Conservation (phyloP, 2,888 invertebrate genomes). For the Oscheius sp. region DNA sequence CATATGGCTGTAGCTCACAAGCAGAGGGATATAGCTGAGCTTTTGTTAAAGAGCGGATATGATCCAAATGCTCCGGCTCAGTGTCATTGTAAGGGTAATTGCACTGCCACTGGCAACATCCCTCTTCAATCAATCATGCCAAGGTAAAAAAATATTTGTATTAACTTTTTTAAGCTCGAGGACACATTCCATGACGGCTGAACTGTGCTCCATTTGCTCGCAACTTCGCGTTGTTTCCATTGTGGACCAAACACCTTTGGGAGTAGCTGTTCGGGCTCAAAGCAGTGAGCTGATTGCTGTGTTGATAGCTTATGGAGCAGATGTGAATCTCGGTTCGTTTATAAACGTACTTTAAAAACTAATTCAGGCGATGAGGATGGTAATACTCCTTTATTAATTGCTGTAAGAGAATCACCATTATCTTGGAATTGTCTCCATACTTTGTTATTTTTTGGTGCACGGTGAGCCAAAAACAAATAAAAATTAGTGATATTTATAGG, state of each 20-base stretch:
- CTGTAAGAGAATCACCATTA: slow-evolving; percentile 75
- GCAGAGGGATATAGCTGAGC: slow-evolving; percentile 72
- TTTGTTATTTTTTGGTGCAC: slow-evolving; percentile 67
- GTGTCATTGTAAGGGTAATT: slow-evolving; percentile 68
- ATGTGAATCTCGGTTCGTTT: slow-evolving; percentile 71
- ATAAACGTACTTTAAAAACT: background rate
- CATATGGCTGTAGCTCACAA: slow-evolving; percentile 76
- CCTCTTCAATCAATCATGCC: slow-evolving; percentile 62
- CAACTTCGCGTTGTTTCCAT: slow-evolving; percentile 73
- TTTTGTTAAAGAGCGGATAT: slow-evolving; percentile 73
- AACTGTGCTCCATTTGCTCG: slow-evolving; percentile 73
- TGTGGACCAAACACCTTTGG: slow-evolving; percentile 75
- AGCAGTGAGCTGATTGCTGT: slow-evolving; percentile 75
- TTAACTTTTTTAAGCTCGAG: slow-evolving; percentile 30
- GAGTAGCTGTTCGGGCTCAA: slow-evolving; percentile 75
- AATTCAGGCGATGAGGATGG: slow-evolving; percentile 73
- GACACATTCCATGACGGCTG: slow-evolving; percentile 65
- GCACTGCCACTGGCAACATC: slow-evolving; percentile 65
- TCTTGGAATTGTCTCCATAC: slow-evolving; percentile 73
- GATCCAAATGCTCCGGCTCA: slow-evolving; percentile 76
- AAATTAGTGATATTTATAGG: slow-evolving; percentile 36
- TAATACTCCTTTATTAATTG: slow-evolving; percentile 76
- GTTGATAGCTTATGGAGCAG: slow-evolving; percentile 75
- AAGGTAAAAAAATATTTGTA: slow-evolving; percentile 35
- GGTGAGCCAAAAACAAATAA: slow-evolving; percentile 48